Evolutionary conservation across 2,797 vertebrate genomes (phyloP).

Genomic region (Pelochelys cantorii): DNA sequence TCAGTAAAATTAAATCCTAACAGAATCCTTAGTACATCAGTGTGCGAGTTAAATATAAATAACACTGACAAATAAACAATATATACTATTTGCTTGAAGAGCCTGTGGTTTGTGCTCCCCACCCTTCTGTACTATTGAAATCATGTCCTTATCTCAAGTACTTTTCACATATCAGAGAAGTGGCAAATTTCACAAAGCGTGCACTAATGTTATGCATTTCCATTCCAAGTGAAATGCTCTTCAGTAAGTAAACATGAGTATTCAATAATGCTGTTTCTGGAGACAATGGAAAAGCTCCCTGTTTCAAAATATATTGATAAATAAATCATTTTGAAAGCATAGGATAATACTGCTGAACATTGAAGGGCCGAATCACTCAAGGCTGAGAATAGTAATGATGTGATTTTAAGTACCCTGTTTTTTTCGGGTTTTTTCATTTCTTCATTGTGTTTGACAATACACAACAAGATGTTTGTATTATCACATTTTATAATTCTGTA

Average conservation of each 20-base stretch:
- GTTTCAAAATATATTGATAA: constrained; percentile 74
- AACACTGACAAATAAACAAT: constrained; percentile 78
- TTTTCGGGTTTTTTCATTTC: neutral
- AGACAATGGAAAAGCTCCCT: constrained; percentile 65
- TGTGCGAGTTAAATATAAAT: constrained; percentile 78
- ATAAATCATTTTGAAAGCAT: constrained; percentile 69
- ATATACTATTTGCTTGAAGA: constrained; percentile 81
- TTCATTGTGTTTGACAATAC: constrained; percentile 51
- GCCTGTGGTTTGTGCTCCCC: constrained; percentile 70
- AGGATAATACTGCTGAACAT: constrained; percentile 39
- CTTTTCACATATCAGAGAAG: constrained; percentile 84
- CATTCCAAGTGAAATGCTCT: constrained; percentile 85
- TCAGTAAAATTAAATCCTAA: constrained; percentile 72
- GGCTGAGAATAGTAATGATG: constrained; percentile 15
- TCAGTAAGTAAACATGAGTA: constrained; percentile 82
- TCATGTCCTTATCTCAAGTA: constrained; percentile 87
- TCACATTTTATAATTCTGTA: constrained; percentile 17
- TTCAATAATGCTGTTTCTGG: constrained; percentile 68
- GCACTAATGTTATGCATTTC: constrained; percentile 84
- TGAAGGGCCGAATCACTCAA: constrained; percentile 46
- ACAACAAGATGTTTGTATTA: constrained; percentile 33
- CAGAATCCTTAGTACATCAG: constrained; percentile 73
- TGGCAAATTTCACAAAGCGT: constrained; percentile 84
- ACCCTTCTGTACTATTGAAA: constrained; percentile 80
- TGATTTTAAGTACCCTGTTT: constrained; percentile 30